Percentiles rank a stretch among this genome's conserved stretches.
These are phyloP conservation scores for Alosa alosa DNA, from an alignment of 2,113 vertebrate species.

Conservation along the genomic window DNA sequence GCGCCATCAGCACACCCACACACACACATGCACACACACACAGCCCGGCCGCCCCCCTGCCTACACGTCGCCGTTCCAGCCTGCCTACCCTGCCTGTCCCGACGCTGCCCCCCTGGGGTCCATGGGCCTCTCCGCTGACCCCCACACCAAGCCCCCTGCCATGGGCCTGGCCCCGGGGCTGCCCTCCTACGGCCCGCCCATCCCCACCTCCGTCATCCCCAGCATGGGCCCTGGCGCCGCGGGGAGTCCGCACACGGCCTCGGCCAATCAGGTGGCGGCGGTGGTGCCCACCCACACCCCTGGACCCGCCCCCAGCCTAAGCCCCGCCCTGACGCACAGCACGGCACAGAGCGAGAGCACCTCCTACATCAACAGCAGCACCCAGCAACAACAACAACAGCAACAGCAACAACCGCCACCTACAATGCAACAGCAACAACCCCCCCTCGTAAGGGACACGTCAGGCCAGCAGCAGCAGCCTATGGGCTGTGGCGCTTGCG, in stretches of 20 bases:
- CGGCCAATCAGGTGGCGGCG: constrained; percentile 74
- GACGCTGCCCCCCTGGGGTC: constrained; percentile 66
- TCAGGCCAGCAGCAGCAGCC: constrained; percentile 74
- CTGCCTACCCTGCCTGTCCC: constrained; percentile 61
- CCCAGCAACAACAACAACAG: constrained; percentile 65
- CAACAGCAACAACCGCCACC: constrained; percentile 36
- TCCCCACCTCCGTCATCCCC: constrained; percentile 69
- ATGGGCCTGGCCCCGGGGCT: constrained; percentile 76
- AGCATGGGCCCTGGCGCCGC: constrained; percentile 61
- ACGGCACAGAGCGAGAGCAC: constrained; percentile 85
- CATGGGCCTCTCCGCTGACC: constrained; percentile 75
- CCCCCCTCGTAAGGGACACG: too few relatives aligned
- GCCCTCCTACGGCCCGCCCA: constrained; percentile 73
- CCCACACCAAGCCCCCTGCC: constrained; percentile 76
- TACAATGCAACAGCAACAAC: constrained; percentile 66
- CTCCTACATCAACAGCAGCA: constrained; percentile 77
- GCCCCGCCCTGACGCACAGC: constrained; percentile 86
- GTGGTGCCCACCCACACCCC: constrained; percentile 85
- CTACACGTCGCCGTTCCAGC: constrained; percentile 47
- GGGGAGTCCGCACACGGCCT: constrained; percentile 55
- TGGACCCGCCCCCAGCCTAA: constrained; percentile 84
- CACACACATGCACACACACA: too few relatives aligned
- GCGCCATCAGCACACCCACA: constrained; percentile 61
- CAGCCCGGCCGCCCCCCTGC: constrained; percentile 70
- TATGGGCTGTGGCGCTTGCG: constrained; percentile 83